Percentiles rank a stretch among this genome's conserved stretches.
phyloP scores from a whole-genome alignment of 2,888 invertebrate species.

The Molanna angustata region DNA sequence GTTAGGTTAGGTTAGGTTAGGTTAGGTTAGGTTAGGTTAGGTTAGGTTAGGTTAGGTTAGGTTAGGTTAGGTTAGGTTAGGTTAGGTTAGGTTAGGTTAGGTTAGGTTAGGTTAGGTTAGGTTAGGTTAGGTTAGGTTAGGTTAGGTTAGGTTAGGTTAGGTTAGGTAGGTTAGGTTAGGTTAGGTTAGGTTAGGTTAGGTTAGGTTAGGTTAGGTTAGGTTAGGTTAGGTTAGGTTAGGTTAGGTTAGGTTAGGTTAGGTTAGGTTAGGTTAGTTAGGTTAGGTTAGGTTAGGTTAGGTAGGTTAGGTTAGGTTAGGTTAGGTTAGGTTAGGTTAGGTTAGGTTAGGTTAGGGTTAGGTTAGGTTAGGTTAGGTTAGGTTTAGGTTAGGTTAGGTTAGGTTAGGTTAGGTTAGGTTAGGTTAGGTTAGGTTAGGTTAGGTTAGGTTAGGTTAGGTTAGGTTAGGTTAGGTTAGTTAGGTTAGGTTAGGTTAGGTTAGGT shows the following conservation, averaged over 20 bases:
- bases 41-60: constrained; percentile 11
- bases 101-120: constrained; percentile 29
- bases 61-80: constrained; percentile 18
- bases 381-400: constrained; percentile 23
- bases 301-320: constrained; percentile 31
- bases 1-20: constrained; percentile 11
- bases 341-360: too few species aligned
- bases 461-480: constrained; percentile 20
- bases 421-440: constrained; percentile 23
- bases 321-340: constrained; percentile 25
- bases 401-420: constrained; percentile 24
- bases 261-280: constrained; percentile 27
- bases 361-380: constrained; percentile 11
- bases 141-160: constrained; percentile 24
- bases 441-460: constrained; percentile 22
- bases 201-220: constrained; percentile 23
- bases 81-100: constrained; percentile 29
- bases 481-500: constrained; percentile 23
- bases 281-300: constrained; percentile 24
- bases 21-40: constrained; percentile 11
- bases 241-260: constrained; percentile 27
- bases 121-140: constrained; percentile 28
- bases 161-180: constrained; percentile 5
- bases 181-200: constrained; percentile 17
- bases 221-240: constrained; percentile 19